Base-by-base conservation (phyloP, 2,888 invertebrate species). In the Eulithis testata region DNA sequence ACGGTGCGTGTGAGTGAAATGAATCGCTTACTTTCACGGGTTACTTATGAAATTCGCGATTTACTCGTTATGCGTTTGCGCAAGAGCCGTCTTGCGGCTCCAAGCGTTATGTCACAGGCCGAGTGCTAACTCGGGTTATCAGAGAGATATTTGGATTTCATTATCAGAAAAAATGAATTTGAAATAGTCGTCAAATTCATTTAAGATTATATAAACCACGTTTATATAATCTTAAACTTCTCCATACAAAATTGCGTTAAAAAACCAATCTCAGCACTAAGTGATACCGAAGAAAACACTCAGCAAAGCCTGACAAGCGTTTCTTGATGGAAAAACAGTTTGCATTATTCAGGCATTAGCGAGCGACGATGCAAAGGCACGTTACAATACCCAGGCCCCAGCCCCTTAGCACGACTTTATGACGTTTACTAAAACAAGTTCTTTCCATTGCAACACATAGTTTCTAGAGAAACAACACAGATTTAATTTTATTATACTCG, bases 31-130 rank as follows among this genome's bases (percentile, higher is more conserved):
- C 90, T 90, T 90, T 91, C 89, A 87, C 89, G 80, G 82, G 82
- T 84, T 86, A 86, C 86, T 89, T 89, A 87, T 88, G 90, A 90
- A 90, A 89, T 89, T 87, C 81, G 83, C 86, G 83, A 87, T 87
- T 87, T 86, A 85, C 83, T 81, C 82, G 82, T 86, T 85, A 84
- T 83, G 71, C 70, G 70, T 76, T 81, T 78, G 78, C 76, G 79
- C 79, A 79, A 80, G 72, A 68, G 71, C 61, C 63, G 67, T 65
- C 70, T 69, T 70, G 69, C 65, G 59, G 72, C 67, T 53, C 31
- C 31, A 60, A 31, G 45, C 69, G 63, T 67, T 81, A 80, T 76
- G 74, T 76, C 76, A 80, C 75, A 72, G 76, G 70, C 74, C 77
- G 66, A 57, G 56, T 63, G 61, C 61, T 51, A 45, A 62, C 45